Conservation (phyloP, 2,113 vertebrate genomes). For the Erinaceus europaeus region DNA sequence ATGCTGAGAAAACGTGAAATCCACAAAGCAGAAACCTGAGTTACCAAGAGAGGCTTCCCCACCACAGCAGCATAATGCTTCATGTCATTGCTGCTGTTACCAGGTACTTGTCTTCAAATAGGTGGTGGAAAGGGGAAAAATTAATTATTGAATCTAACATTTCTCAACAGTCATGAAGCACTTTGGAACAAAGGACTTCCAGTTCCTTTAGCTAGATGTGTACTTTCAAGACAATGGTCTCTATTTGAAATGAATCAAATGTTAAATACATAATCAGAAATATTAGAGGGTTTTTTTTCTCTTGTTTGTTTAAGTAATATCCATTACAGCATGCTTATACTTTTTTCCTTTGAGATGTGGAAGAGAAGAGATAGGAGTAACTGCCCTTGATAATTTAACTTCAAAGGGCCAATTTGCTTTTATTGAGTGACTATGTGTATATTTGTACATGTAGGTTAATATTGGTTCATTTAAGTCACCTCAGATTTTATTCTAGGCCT, state of each 20-base stretch:
- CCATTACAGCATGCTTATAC: no score
- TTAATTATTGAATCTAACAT: conserved; percentile 61
- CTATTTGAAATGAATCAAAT: conserved; percentile 39
- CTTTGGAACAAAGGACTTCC: conserved; percentile 20
- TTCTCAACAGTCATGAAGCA: conserved; percentile 33
- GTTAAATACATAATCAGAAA: conserved; percentile 43
- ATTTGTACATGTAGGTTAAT: neutral
- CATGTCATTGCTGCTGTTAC: conserved; percentile 8
- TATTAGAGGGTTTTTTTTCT: no score
- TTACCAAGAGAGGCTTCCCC: neutral
- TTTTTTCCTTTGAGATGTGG: neutral
- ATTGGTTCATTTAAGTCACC: neutral
- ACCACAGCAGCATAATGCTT: conserved; percentile 21
- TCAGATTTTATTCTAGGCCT: neutral
- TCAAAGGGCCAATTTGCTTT: neutral
- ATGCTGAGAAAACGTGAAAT: neutral
- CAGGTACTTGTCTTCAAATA: conserved; percentile 28
- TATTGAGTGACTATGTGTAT: neutral
- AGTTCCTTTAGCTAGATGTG: conserved; percentile 11
- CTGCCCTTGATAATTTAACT: neutral
- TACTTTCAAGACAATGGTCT: conserved; percentile 37
- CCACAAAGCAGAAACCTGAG: neutral
- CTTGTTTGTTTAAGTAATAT: no score
- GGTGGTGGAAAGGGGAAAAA: conserved; percentile 37
- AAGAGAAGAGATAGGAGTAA: conserved; percentile 23